Evolutionary conservation across 2,113 vertebrate genomes (phyloP), one percentile per base, ranked within the genome.

Genomic region (Petrocephalus zakoni): DNA sequence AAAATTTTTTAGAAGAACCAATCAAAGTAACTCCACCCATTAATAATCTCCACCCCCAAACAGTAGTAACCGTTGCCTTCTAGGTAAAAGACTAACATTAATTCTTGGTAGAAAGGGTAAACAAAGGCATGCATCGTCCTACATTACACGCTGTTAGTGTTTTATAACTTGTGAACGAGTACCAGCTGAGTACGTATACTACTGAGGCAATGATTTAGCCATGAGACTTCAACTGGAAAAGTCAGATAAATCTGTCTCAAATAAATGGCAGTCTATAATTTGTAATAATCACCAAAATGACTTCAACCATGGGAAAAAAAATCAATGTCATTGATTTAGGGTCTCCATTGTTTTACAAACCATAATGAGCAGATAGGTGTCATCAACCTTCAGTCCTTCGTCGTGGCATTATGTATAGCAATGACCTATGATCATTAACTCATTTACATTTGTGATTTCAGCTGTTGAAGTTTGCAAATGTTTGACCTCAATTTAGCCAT

Each of bases 91-190:
- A 90, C 86, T 88, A 37, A 91, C 90, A 87, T 88, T 87, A 91
- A 94, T 95, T 95, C 93, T 95, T 92, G 94, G 94, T 95, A 94
- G 94, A 92, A 91, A 92, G 93, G 91, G 93, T 93, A 93, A 94
- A 95, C 92, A 94, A 89, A 88, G 87, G 89, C 87, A 90, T 42
- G 6, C 19, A 56, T 55, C 17, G 0, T 15, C n/a, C 89, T 55
- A 49, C 25, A 68, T 87, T 89, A 90, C 91, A 92, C 91, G 91
- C 91, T 93, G 93, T 91, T 90, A 90, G 29, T 81, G 83, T 64
- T 88, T 88, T 91, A 91, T 90, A 85, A 91, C 87, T 85, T 21
- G 46, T 51, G 47, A 78, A 42, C 29, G 1, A 78, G 34, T 78
- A 78, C 34, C 34, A 78, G 19, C 61, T 29, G n/a, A 78, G 72